Evolutionary conservation across 2,797 vertebrate species (phyloP).

Genomic region (Halcyon chelicuti): DNA sequence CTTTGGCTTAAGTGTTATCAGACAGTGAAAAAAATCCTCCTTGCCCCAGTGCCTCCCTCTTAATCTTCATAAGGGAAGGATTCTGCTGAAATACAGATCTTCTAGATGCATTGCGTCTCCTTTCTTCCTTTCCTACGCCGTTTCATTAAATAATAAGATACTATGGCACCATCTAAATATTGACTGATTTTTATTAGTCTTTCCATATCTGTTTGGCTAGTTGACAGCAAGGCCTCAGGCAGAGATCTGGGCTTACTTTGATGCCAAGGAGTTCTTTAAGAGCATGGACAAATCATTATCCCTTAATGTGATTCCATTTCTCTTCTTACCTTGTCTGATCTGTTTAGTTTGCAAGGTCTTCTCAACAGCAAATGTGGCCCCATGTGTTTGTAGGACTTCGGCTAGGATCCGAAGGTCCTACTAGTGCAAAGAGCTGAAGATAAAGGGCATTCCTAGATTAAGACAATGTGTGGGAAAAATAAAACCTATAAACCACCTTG

Average conservation of each 20-base stretch:
- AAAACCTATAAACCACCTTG: not conserved
- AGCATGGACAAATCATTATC: slow-evolving; percentile 57
- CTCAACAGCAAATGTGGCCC: slow-evolving; percentile 5
- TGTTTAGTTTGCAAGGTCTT: slow-evolving; percentile 47
- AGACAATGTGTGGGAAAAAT: not conserved
- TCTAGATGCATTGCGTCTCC: not conserved
- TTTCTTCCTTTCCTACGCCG: not conserved
- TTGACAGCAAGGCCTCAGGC: slow-evolving; percentile 38
- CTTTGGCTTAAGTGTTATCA: slow-evolving; percentile 39
- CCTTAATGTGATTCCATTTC: slow-evolving; percentile 62
- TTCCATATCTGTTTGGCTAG: slow-evolving; percentile 58
- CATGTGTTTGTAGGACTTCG: not conserved
- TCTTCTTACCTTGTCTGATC: slow-evolving; percentile 50
- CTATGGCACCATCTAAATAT: slow-evolving; percentile 64
- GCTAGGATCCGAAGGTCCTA: not conserved
- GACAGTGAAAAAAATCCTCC: not conserved
- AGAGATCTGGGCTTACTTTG: slow-evolving; percentile 19
- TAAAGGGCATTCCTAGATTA: not conserved
- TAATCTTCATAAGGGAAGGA: slow-evolving; percentile 34
- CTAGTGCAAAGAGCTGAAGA: not conserved
- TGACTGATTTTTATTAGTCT: slow-evolving; percentile 66
- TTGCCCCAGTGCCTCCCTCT: slow-evolving; percentile 2
- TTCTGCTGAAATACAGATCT: slow-evolving; percentile 59
- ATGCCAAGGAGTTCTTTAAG: slow-evolving; percentile 62
- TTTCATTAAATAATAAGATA: slow-evolving; percentile 70